Percentiles rank a stretch among this genome's conserved stretches.
phyloP scores from a whole-genome alignment of 2,797 vertebrate genomes.

The Microchirus variegatus region DNA sequence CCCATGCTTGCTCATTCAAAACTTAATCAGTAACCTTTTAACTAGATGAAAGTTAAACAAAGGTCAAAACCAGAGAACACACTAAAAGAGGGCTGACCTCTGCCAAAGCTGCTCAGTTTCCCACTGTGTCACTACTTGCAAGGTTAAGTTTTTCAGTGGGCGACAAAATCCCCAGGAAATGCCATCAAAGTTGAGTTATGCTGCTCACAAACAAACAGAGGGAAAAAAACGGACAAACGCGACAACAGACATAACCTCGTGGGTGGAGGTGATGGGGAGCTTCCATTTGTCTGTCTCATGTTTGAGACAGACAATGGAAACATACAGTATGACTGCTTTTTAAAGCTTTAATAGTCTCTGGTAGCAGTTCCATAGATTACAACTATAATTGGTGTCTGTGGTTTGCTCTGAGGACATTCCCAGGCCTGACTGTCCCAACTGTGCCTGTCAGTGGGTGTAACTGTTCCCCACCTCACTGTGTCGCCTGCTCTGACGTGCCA shows the following conservation, averaged over 20 bases:
- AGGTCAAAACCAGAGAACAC: too few species aligned
- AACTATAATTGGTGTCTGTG: conserved; percentile 44
- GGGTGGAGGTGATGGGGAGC: conserved; percentile 10
- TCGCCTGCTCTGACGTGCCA: conserved; percentile 48
- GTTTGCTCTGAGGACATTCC: conserved; percentile 65
- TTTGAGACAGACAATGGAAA: conserved; percentile 29
- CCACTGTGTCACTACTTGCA: too few species aligned
- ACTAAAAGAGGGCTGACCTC: too few species aligned
- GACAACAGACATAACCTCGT: background rate
- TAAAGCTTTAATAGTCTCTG: conserved; percentile 51
- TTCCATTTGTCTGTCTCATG: conserved; percentile 20
- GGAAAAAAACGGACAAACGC: too few species aligned
- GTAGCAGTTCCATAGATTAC: conserved; percentile 52
- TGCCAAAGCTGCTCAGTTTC: too few species aligned
- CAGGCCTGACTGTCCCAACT: conserved; percentile 54
- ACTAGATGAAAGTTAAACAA: too few species aligned
- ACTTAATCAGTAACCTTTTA: background rate
- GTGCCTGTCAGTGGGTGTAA: conserved; percentile 69
- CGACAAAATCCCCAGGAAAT: too few species aligned
- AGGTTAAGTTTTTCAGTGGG: too few species aligned
- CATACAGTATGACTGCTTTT: conserved; percentile 12
- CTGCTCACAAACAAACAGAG: too few species aligned
- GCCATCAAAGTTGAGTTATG: too few species aligned
- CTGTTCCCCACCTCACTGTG: conserved; percentile 63
- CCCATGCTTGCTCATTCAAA: background rate